A percentile compares a stretch with the other conserved stretches of the same genome.
Conservation (phyloP, 35 echinoderm and acorn worm genomes). For the Ptychodera flava region DNA sequence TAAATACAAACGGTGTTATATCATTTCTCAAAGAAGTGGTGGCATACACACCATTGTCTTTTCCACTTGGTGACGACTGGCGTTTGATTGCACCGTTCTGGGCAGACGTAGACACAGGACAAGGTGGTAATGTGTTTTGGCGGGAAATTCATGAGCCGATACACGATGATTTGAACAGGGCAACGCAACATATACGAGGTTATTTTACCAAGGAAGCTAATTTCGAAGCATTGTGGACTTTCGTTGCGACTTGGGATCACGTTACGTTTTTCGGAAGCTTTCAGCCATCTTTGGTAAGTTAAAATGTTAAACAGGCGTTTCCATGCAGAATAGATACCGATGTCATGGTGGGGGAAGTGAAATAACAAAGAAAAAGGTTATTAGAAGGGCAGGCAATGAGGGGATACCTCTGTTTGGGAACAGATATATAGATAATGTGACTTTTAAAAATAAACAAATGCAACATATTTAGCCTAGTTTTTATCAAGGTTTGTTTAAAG, state of each 20-base stretch:
- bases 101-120: constrained; percentile 69
- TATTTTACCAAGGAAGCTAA: constrained; percentile 55
- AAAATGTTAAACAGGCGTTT: no score
- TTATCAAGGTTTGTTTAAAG: no score
- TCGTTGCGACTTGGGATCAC: constrained; percentile 71
- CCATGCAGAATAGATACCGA: no score
- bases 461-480: no score
- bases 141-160: constrained; percentile 37
- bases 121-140: constrained; percentile 42
- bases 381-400: no score
- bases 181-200: constrained; percentile 44
- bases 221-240: constrained; percentile 48
- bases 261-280: constrained; percentile 86
- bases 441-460: no score
- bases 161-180: constrained; percentile 1
- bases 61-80: constrained; percentile 58
- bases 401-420: no score
- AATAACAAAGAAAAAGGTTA: no score
- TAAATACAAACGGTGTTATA: constrained; percentile 84
- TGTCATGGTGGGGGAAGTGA: no score
- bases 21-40: constrained; percentile 65
- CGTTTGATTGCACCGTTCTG: constrained; percentile 79
- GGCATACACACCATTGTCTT: constrained; percentile 61
- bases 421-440: no score
- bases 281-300: no score